Evolutionary conservation across 2,113 vertebrate genomes (phyloP), one percentile per base, ranked within the genome.

Genomic region (Alectura lathami): DNA sequence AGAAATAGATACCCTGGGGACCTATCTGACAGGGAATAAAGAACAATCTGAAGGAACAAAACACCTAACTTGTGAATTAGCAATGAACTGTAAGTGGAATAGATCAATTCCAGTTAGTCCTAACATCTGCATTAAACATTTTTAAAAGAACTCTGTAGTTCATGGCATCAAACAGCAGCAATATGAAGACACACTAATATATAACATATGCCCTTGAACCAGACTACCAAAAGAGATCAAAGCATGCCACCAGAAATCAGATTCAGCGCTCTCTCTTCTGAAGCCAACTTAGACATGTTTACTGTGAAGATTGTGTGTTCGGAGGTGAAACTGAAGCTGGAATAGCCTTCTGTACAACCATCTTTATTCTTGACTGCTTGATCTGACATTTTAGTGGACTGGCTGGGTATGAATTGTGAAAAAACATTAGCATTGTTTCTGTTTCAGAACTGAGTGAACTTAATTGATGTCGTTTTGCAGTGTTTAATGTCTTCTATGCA

Each of bases 221-320:
- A 8, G 79, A 59, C 53, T 43, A 27, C 67, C 42, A 22, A 18
- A 82, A 93, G 85, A 83, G 54, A 94, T 91, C 88, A 96, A 92
- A 91, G 78, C 29, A 3, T 30, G 30, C 84, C 74, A 85, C 89
- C 87, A 77, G 69, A 94, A 80, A 77, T 63, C 50, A 91, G 48
- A 89, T 68, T 91, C 40, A 27, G 75, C 53, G 42, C 80, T 88
- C 54, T 66, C 76, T 83, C 70, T 89, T 94, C 93, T 80, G 75
- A 85, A 89, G 85, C 43, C 63, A 74, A 5, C 34, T 40, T 94
- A 63, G 67, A 81, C n/a, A 70, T 24, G 45, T 83, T 89, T 62
- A 66, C 64, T 16, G 5, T 47, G 45, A 79, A 47, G 57, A 83
- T 77, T 63, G 4, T 27, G 1, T 53, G 50, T 48, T 32, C 56